Base-by-base conservation (phyloP, 2,888 invertebrate species). In the Palloptera scutellata region DNA sequence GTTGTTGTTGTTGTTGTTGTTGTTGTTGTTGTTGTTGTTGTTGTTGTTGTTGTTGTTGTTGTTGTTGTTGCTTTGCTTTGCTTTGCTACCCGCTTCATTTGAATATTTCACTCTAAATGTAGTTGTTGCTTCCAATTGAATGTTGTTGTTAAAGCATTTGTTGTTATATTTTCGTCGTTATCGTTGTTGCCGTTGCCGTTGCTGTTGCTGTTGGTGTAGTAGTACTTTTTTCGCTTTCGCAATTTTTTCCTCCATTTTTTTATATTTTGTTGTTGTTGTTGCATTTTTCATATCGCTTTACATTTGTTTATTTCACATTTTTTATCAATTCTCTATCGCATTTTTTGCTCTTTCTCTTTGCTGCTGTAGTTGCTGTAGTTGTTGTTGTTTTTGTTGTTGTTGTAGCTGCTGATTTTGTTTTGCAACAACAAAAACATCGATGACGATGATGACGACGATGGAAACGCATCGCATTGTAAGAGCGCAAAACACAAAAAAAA, bases 101-200 rank as follows among this genome's bases (percentile, higher is more conserved):
- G 61, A 61, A 61, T 61, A 41, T n/a, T 15, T 15, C 61, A 20
- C 53, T 61, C 61, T 53, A 61, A 61, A 61, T 61, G 20, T 51
- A 13, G 51, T 61, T 63, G 63, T 63, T 63, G 63, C 12, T 54
- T 63, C 54, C 63, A 63, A 63, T 63, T 43, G 63, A 54, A 42
- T 55, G 59, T 59, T 59, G 45, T 45, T 60, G 48, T 48, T 43
- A 8, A 10, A 4, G 4, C 19, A 10, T 57, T 57, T 57, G 12
- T 43, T 59, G 41, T n/a, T 43, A 6, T 43, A 10, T 48, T 59
- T 48, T 48, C 45, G 20, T 43, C 13, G 43, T 42, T 43, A 12
- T 11, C 12, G 15, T n/a, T n/a, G n/a, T 41, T 41, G 13, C 20
- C 41, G 5, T 12, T 41, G 12, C 3, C 52, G 40, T 12, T 11